phyloP scores from a whole-genome alignment of 2,797 vertebrate species.

The Cuniculus paca region DNA sequence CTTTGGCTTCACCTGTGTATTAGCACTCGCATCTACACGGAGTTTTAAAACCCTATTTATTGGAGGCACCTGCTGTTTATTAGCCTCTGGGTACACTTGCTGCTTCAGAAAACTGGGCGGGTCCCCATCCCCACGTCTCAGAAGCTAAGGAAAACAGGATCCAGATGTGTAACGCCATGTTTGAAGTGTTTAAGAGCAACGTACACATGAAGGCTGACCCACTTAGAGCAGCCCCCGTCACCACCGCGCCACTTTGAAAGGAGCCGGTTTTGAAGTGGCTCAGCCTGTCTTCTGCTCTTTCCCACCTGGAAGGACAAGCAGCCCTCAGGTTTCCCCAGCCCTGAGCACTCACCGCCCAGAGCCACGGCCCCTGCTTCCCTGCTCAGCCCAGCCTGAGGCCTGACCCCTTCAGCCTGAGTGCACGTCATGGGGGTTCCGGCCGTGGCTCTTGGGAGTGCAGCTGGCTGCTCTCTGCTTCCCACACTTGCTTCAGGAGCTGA shows the following conservation, averaged over 20 bases:
- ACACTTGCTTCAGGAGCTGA: neutral
- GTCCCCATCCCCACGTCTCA: constrained; percentile 45
- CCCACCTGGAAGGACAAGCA: neutral
- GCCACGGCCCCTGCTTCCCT: neutral
- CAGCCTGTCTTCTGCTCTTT: constrained; percentile 16
- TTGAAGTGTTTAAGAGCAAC: constrained; percentile 40
- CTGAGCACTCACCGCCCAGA: neutral
- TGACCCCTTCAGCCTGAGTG: neutral
- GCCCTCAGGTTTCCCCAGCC: neutral
- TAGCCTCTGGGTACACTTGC: constrained; percentile 75
- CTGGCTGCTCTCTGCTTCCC: neutral
- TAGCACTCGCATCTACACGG: neutral
- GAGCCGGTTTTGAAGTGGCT: constrained; percentile 51
- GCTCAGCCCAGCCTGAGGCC: neutral
- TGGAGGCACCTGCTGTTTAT: constrained; percentile 69
- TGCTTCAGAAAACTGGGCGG: constrained; percentile 61
- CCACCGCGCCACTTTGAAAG: constrained; percentile 8
- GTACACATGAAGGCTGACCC: constrained; percentile 7
- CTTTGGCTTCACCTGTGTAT: constrained; percentile 24
- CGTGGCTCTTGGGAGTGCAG: neutral
- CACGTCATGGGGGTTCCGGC: too few relatives aligned
- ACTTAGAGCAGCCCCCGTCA: constrained; percentile 54
- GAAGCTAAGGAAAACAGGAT: constrained; percentile 73
- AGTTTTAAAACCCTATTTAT: constrained; percentile 69
- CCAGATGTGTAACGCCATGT: constrained; percentile 38